Base-by-base conservation (phyloP, 2,888 invertebrate genomes). In the Acronicta aceris region DNA sequence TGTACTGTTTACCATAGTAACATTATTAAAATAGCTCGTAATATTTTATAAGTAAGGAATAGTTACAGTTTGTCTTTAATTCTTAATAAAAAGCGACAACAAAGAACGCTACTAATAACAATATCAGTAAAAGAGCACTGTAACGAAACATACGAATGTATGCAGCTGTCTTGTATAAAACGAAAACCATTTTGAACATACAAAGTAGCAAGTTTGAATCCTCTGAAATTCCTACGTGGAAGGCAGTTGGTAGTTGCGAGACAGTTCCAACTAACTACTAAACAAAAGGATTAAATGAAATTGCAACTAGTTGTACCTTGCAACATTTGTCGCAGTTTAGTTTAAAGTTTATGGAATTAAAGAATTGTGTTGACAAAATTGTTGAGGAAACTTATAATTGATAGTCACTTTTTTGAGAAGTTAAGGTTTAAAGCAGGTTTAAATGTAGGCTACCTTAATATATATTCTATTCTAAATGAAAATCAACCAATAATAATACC, bases 211-310 rank as follows among this genome's bases (percentile, higher is more conserved):
- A 74, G 74, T 78, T 74, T 49, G 61, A 65, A 73, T 74, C 62
- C 72, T 52, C 54, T 67, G 43, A 59, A 65, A 73, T 76, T 57
- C 59, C 50, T 47, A 55, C 73, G 41, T 53, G 21, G 27, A 55
- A 52, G 56, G 43, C 53, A 58, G 70, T 65, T 63, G 46, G 49
- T 38, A 64, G 66, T 67, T 72, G 64, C 55, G 76, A 70, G 65
- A 58, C 54, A 54, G 66, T 71, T 57, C 54, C 51, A 54, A 42
- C 67, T 76, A 77, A 81, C 74, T 76, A 73, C 64, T 65, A 70
- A 74, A 82, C 79, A 78, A 81, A 76, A 73, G 65, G 67, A 79
- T 77, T 78, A 71, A 73, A 74, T 76, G 51, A 65, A 65, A 67
- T 63, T 67, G 64, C 63, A 17, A 59, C 55, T 59, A 17, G 45